These are phyloP conservation scores for Megaustenia siamemsis DNA, from an alignment of 2,888 invertebrate genomes.

Conservation along the genomic window DNA sequence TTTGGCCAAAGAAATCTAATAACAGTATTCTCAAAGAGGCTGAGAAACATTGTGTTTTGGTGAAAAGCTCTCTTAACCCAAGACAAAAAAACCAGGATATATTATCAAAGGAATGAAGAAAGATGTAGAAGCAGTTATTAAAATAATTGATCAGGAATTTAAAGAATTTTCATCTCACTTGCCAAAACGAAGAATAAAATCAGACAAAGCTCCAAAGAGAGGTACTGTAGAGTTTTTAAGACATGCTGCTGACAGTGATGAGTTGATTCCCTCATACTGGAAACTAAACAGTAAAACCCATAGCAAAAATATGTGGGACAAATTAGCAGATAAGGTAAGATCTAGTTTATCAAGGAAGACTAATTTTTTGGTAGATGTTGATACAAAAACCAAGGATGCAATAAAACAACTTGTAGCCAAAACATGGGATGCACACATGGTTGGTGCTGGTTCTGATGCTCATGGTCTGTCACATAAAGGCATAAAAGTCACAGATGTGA, in stretches of 20 bases:
- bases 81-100: conserved; percentile 24
- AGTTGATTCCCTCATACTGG: conserved; percentile 59
- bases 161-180: background rate
- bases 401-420: conserved; percentile 60
- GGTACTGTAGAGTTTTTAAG: conserved; percentile 56
- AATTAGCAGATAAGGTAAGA: background rate
- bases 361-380: conserved; percentile 52
- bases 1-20: conserved; percentile 10
- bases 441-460: conserved; percentile 68
- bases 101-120: conserved; percentile 50
- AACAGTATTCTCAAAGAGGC: conserved; percentile 27
- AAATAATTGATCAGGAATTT: conserved; percentile 19
- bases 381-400: conserved; percentile 52
- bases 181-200: conserved; percentile 29
- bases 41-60: conserved; percentile 20
- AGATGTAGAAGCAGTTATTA: conserved; percentile 18
- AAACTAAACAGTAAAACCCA: conserved; percentile 43
- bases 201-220: conserved; percentile 37
- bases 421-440: conserved; percentile 57
- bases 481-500: conserved; percentile 60
- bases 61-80: background rate
- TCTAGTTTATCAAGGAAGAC: background rate
- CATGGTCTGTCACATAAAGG: background rate
- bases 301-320: background rate
- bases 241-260: conserved; percentile 51